A percentile compares a stretch with the other conserved stretches of the same genome.
These are phyloP conservation scores for Galeopsomyia nigrocyanea DNA, from an alignment of 2,888 invertebrate genomes.

Conservation along the genomic window DNA sequence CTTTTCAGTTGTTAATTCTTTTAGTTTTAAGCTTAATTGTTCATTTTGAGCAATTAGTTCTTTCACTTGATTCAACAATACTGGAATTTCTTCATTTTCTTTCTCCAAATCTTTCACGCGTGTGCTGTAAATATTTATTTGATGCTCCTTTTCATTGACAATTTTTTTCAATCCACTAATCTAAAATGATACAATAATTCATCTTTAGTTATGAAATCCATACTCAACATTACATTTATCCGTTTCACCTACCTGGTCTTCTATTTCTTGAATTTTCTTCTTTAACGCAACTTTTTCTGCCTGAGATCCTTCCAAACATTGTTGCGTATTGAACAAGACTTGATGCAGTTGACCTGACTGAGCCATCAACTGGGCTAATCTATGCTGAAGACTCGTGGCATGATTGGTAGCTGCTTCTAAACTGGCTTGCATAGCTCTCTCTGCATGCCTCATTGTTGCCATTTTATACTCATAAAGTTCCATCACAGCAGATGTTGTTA, in stretches of 20 bases:
- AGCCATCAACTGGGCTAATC: slow-evolving; percentile 69
- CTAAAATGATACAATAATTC: slow-evolving; percentile 45
- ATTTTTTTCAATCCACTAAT: slow-evolving; percentile 60
- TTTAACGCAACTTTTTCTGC: slow-evolving; percentile 61
- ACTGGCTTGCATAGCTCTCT: slow-evolving; percentile 70
- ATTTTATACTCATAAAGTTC: slow-evolving; percentile 81
- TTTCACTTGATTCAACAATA: slow-evolving; percentile 51
- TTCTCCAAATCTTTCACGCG: slow-evolving; percentile 54
- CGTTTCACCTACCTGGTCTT: slow-evolving; percentile 54
- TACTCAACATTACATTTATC: background rate
- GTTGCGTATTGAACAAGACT: slow-evolving; percentile 70
- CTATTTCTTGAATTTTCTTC: slow-evolving; percentile 56
- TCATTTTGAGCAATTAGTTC: slow-evolving; percentile 53
- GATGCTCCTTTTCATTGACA: slow-evolving; percentile 57
- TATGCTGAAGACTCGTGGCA: slow-evolving; percentile 71
- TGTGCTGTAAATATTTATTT: slow-evolving; percentile 47
- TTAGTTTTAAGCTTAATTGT: slow-evolving; percentile 50
- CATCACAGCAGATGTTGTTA: slow-evolving; percentile 79
- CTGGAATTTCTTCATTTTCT: slow-evolving; percentile 51
- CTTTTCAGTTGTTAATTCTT: slow-evolving; percentile 52
- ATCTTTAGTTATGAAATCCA: background rate
- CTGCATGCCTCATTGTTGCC: slow-evolving; percentile 70
- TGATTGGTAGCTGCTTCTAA: slow-evolving; percentile 71
- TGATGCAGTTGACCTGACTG: slow-evolving; percentile 70
- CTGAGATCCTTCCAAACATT: slow-evolving; percentile 68